A percentile compares a stretch with the other conserved stretches of the same genome.
Evolutionary conservation across 2,113 vertebrate genomes (phyloP).

Genomic region (Vulpes vulpes): DNA sequence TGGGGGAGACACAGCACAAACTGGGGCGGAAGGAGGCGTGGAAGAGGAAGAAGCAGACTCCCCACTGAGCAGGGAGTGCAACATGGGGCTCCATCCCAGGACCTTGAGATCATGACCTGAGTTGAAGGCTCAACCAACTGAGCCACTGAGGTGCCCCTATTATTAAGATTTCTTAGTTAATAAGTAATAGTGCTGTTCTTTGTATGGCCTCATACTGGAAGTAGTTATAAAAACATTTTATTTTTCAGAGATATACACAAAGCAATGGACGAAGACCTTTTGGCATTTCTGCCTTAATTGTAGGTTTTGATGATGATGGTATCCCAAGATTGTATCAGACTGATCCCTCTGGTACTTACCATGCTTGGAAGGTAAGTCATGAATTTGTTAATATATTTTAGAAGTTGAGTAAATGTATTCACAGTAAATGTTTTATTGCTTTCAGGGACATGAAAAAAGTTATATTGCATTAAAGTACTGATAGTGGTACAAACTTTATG

Average conservation of each 20-base stretch:
- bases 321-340: constrained; percentile 92
- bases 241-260: constrained; percentile 83
- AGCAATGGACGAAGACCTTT: constrained; percentile 92
- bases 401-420: constrained; percentile 32
- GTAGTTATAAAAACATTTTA: constrained; percentile 40
- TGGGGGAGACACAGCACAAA: not conserved
- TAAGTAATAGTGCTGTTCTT: constrained; percentile 6
- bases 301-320: constrained; percentile 91
- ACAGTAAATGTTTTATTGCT: not conserved
- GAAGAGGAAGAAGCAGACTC: not conserved
- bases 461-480: not conserved
- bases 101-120: not conserved
- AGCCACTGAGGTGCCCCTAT: not conserved
- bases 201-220: not conserved
- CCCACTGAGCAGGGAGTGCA: not conserved
- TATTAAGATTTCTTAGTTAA: constrained; percentile 9
- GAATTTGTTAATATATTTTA: constrained; percentile 15
- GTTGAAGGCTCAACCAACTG: not conserved
- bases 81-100: not conserved
- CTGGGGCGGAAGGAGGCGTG: too few relatives aligned
- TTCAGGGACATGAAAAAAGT: not conserved
- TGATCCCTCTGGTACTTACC: constrained; percentile 92
- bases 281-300: constrained; percentile 91
- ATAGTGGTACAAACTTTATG: not conserved
- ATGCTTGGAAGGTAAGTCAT: constrained; percentile 91